Conservation (phyloP, 1,140 invertebrate genomes). For the Aphidius gifuensis region DNA sequence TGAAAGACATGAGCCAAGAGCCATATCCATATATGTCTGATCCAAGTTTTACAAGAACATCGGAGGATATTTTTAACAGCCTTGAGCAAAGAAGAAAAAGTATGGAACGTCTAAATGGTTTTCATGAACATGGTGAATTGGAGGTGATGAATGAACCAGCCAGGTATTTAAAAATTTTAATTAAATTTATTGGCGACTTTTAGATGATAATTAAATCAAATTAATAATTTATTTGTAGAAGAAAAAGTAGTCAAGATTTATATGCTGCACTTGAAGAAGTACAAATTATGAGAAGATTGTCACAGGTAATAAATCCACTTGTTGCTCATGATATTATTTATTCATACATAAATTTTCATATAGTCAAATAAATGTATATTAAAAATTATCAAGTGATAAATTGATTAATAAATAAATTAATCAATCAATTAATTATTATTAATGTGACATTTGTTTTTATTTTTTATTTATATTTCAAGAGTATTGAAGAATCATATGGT, state of each 20-base stretch:
- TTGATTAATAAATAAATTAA: background rate
- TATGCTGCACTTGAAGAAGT: conserved; percentile 42
- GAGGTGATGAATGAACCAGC: conserved; percentile 29
- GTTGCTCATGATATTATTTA: conserved; percentile 1
- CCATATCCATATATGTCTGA: conserved; percentile 43
- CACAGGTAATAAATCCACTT: conserved; percentile 33
- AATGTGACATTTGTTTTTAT: no score
- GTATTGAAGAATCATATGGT: conserved; percentile 37
- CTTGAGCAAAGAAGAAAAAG: conserved; percentile 49
- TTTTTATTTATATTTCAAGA: conserved; percentile 28
- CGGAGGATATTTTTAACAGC: conserved; percentile 52
- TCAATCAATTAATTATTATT: background rate
- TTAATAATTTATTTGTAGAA: conserved; percentile 28
- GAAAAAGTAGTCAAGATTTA: conserved; percentile 44
- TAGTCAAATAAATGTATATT: no score
- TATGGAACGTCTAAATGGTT: conserved; percentile 46
- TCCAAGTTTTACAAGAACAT: conserved; percentile 52
- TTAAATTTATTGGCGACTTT: conserved; percentile 8
- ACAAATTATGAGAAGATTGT: conserved; percentile 42
- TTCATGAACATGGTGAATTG: conserved; percentile 43
- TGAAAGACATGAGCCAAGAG: conserved; percentile 46
- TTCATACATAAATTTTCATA: background rate
- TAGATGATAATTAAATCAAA: background rate
- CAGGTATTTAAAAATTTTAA: background rate
- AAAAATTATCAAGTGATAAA: no score